Conservation (phyloP, 2,113 vertebrate genomes). For the Charina bottae region DNA sequence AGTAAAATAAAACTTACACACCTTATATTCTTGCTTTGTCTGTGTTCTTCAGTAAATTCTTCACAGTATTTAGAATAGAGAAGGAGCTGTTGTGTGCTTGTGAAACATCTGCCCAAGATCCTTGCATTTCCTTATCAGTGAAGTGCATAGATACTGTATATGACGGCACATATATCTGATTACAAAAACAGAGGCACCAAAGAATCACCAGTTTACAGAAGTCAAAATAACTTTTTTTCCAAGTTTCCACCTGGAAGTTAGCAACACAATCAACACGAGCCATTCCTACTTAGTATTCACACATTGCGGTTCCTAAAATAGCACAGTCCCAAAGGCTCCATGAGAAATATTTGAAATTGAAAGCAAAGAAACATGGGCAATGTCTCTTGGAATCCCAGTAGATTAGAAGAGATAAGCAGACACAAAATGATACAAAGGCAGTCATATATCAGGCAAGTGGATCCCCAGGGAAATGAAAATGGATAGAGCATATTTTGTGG, state of each 20-base stretch:
- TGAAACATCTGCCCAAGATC: neutral
- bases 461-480: conserved; percentile 17
- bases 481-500: neutral
- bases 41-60: neutral
- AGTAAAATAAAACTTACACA: neutral
- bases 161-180: neutral
- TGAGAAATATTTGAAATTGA: conserved; percentile 20
- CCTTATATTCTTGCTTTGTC: neutral
- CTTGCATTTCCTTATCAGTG: neutral
- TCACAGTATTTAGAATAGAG: neutral
- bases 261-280: neutral
- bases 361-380: neutral
- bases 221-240: neutral
- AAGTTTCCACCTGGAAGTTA: neutral
- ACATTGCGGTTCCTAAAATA: neutral
- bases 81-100: neutral
- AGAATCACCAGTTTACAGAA: neutral
- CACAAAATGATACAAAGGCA: neutral
- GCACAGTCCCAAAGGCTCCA: neutral
- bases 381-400: neutral
- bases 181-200: neutral
- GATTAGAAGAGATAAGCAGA: conserved; percentile 6
- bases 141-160: neutral
- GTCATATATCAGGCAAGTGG: fast-evolving
- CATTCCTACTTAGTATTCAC: neutral